Evolutionary conservation across 2,888 invertebrate genomes (phyloP).

Genomic region (Tipula helvola): DNA sequence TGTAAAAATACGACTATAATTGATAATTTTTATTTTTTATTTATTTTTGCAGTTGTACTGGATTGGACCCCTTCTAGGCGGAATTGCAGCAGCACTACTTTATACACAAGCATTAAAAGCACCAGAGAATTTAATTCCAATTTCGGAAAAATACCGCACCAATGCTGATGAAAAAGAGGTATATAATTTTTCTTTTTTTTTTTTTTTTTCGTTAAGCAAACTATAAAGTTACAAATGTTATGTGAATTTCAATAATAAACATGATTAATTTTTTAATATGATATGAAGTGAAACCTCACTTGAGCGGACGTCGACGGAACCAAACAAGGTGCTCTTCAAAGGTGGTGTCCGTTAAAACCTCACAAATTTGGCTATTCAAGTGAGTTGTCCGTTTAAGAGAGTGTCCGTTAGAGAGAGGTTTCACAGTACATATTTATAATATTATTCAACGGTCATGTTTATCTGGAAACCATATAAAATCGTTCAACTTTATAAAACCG

Average conservation of each 20-base stretch:
- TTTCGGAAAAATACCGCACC: constrained; percentile 33
- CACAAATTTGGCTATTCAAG: no score
- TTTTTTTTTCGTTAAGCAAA: no score
- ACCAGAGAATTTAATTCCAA: constrained; percentile 28
- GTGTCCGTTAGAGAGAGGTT: no score
- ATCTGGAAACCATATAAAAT: not conserved
- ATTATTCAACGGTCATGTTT: not conserved
- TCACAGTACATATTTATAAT: not conserved
- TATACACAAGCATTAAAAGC: constrained; percentile 55
- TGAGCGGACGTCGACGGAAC: no score
- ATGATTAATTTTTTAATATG: not conserved
- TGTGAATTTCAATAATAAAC: not conserved
- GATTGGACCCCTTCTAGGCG: constrained; percentile 77
- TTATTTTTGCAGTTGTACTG: constrained; percentile 54
- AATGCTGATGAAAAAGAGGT: constrained; percentile 55
- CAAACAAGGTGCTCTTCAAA: no score
- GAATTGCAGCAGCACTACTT: constrained; percentile 60
- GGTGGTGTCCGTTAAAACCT: no score
- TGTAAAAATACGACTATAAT: no score
- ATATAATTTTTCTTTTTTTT: constrained; percentile 16
- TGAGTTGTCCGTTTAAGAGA: no score
- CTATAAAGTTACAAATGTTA: not conserved
- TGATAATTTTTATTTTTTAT: not conserved
- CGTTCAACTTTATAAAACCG: not conserved
- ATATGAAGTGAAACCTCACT: no score